Base-by-base conservation (phyloP, 2,113 vertebrate genomes). In the Sturnus vulgaris region DNA sequence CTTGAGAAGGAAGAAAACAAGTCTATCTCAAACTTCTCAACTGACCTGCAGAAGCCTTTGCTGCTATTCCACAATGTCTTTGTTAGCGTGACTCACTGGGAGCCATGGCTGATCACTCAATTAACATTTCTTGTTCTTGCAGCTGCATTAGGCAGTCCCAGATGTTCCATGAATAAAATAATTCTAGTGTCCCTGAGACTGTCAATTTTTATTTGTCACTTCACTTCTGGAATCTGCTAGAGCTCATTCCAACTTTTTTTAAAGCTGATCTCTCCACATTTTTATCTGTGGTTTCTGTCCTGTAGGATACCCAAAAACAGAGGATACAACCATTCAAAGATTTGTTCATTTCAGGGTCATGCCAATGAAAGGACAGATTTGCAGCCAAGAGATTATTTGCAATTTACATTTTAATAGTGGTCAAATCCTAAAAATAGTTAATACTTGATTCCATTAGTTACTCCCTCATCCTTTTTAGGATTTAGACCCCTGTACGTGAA, bases 101-200 rank as follows among this genome's bases (percentile, higher is more conserved):
- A 94, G 47, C 30, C 65, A 23, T 28, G 72, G 35, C 56, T 82
- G 73, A 96, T 94, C 65, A 40, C 39, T 71, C 72, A 84, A 83
- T 83, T 86, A 86, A 28, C 49, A 79, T 91, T 88, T 68, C 76
- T 71, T 92, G 59, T 84, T 88, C 72, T 81, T 73, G 27, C 69
- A 75, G 72, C 52, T 89, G 65, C 39, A 65, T 59, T 53, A 77
- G 50, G 61, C 79, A 63, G 56, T 33, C 33, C 72, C 92, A 95
- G 86, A 92, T 93, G 92, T 86, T 94, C 52, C 86, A 84, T 82
- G 69, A 93, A 86, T 88, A 92, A 94, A 94, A 92, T 81, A 92
- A 89, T 73, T 75, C 13, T 17, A 40, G n/a, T 37, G 35, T 64
- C 56, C 52, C 72, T 28, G 27, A 71, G 4, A 70, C 12, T 86